Evolutionary conservation across 2,888 invertebrate species (phyloP), one percentile per base, ranked within the genome.

Genomic region (Brenthis ino): DNA sequence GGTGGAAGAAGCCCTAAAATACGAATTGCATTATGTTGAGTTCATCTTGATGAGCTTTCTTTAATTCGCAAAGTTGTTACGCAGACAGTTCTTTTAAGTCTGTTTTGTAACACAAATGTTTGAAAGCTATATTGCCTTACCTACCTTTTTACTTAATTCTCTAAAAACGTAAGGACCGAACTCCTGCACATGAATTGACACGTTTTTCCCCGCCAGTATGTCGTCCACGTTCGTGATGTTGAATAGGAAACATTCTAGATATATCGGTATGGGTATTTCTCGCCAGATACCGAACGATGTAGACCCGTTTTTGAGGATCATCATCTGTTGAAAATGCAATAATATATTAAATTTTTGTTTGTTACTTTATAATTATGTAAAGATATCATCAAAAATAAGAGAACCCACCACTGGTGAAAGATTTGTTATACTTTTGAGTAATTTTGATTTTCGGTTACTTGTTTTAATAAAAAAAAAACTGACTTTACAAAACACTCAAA

Each of bases 251-350:
- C 96, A 93, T 75, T 95, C 95, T 61, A 97, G 86, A 82, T 95
- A 96, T 94, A 97, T 96, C 0, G 97, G 97, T 71, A 97, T 95
- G 0, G 97, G 97, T 0, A 96, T 96, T 80, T 96, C 95, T 70
- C 94, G 89, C 98, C 98, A 98, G 76, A 96, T 94, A 1, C 93
- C 84, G 82, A 94, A 98, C 53, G 95, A 95, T 71, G 87, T 93
- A 0, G 96, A 96, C 6, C 93, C 89, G 0, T 93, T 88, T 28
- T 94, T 88, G 47, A 97, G 82, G 11, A 92, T 86, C 78, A 97
- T 89, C 93, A 95, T 93, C 96, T 97, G 79, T 0, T 5, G 24
- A 58, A 60, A n/a, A 33, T 14, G n/a, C 0, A 8, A 20, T 20
- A 20, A 20, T 11, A 6, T 33, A 33, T 33, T 14, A 56, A n/a